Evolutionary conservation across 2,888 invertebrate species (phyloP).

Genomic region (Anoplius nigerrimus): DNA sequence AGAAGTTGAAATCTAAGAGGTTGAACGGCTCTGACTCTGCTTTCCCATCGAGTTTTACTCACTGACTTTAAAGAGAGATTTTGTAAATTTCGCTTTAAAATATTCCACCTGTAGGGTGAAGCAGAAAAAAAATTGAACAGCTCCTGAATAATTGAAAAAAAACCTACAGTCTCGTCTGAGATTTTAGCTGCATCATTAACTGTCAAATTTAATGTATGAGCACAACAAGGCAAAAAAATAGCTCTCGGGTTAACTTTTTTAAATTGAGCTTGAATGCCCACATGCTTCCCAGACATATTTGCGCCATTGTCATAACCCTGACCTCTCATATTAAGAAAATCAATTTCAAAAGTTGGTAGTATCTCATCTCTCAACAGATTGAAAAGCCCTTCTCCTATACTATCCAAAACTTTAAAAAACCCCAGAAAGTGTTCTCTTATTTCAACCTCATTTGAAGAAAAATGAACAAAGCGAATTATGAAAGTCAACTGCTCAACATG

Average conservation of each 20-base stretch:
- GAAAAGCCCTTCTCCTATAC: too few species aligned
- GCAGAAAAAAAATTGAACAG: conserved; percentile 50
- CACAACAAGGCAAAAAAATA: conserved; percentile 35
- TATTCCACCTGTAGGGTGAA: conserved; percentile 55
- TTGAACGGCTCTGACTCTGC: conserved; percentile 50
- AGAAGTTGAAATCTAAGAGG: conserved; percentile 51
- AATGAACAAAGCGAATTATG: background rate
- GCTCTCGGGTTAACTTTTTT: conserved; percentile 45
- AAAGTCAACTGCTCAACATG: background rate
- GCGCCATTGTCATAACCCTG: conserved; percentile 65
- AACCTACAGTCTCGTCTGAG: too few species aligned
- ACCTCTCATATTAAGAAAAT: conserved; percentile 12
- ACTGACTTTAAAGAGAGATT: conserved; percentile 54
- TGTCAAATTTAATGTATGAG: conserved; percentile 29
- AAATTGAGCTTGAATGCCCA: conserved; percentile 64
- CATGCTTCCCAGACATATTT: conserved; percentile 65
- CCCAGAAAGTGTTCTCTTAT: background rate
- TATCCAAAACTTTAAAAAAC: background rate
- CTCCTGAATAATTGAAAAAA: too few species aligned
- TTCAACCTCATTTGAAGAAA: background rate
- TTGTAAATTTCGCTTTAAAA: too few species aligned
- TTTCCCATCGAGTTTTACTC: conserved; percentile 55
- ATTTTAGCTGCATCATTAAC: conserved; percentile 28
- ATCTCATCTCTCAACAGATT: too few species aligned
- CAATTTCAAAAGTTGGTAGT: too few species aligned